These are phyloP conservation scores for Drosophila fulvimacula DNA, from an alignment of 2,888 invertebrate genomes.

Conservation along the genomic window DNA sequence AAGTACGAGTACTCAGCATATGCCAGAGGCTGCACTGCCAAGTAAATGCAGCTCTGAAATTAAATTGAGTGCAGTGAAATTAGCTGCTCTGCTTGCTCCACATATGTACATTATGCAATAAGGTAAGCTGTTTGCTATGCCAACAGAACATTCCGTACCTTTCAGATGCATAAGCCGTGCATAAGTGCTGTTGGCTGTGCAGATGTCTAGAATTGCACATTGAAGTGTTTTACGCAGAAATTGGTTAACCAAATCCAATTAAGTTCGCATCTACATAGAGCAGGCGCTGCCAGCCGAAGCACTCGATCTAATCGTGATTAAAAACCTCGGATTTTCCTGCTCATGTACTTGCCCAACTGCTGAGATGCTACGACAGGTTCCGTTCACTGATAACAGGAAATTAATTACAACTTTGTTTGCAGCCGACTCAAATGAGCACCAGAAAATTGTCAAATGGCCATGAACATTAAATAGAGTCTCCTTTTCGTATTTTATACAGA, in stretches of 20 bases:
- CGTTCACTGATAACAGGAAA: conserved; percentile 16
- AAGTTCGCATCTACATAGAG: conserved; percentile 49
- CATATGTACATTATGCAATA: background rate
- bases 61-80: background rate
- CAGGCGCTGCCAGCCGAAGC: conserved; percentile 7
- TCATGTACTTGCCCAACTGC: background rate
- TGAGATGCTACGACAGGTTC: background rate
- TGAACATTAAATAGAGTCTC: background rate
- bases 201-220: conserved; percentile 6
- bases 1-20: background rate
- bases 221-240: conserved; percentile 31
- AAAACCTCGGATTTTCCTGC: background rate
- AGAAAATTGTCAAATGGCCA: background rate
- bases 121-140: background rate
- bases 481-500: too few relatives aligned
- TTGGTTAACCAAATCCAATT: conserved; percentile 58
- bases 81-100: background rate
- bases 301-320: background rate
- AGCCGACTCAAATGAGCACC: background rate
- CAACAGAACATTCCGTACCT: too few relatives aligned
- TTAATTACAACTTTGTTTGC: conserved; percentile 18
- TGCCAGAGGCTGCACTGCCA: background rate
- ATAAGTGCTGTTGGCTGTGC: background rate
- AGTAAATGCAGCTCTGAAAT: background rate
- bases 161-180: background rate